Conservation (phyloP, 2,113 vertebrate genomes). For the Percopsis transmontana region DNA sequence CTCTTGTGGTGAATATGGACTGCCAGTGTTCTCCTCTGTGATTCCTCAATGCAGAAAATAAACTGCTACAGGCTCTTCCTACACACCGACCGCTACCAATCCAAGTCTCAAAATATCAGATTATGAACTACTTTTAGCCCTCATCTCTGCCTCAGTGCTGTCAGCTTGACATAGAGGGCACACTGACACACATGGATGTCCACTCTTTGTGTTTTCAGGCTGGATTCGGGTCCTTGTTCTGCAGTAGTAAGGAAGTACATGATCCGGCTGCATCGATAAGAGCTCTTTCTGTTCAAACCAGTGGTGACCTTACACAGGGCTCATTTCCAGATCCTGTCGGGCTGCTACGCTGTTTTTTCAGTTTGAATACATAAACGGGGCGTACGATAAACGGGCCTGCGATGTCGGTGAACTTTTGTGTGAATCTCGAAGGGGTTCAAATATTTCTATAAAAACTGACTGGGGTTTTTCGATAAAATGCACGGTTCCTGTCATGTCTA, state of each 20-base stretch:
- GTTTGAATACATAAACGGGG: constrained; percentile 15
- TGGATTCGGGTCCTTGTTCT: constrained; percentile 22
- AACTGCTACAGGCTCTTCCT: constrained; percentile 21
- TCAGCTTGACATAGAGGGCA: constrained; percentile 30
- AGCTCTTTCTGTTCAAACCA: constrained; percentile 23
- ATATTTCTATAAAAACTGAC: background rate
- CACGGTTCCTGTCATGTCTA: constrained; percentile 39
- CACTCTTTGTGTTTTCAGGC: constrained; percentile 1
- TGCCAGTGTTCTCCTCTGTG: no score
- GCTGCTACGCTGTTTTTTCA: constrained; percentile 38
- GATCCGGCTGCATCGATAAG: constrained; percentile 30
- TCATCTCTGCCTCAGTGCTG: constrained; percentile 24
- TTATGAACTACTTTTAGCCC: constrained; percentile 28
- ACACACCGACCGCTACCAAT: background rate
- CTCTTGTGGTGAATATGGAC: no score
- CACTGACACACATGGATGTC: constrained; percentile 44
- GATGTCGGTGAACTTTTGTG: constrained; percentile 24
- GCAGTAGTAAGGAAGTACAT: constrained; percentile 7
- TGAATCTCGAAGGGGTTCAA: constrained; percentile 14
- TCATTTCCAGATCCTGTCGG: constrained; percentile 36
- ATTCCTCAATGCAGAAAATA: no score
- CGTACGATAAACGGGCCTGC: constrained; percentile 14
- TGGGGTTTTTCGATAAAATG: constrained; percentile 28
- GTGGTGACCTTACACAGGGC: constrained; percentile 15
- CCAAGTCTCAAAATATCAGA: constrained; percentile 35